phyloP scores from a whole-genome alignment of 2,888 invertebrate species.

The Dioctria rufipes region DNA sequence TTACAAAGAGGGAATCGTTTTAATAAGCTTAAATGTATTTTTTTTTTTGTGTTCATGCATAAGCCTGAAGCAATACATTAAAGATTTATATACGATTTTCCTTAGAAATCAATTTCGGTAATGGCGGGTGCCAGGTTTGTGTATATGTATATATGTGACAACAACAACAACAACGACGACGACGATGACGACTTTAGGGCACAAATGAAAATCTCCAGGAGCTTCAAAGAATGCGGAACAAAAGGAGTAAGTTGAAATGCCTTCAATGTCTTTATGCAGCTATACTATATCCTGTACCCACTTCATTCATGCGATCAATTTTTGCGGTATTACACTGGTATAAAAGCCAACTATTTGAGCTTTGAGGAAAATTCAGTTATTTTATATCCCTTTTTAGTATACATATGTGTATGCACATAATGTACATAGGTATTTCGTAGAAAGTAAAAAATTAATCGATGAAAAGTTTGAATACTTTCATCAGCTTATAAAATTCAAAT shows the following conservation, averaged over 20 bases:
- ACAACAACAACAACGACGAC: too few species aligned
- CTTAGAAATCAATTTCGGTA: constrained; percentile 34
- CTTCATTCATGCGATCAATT: background rate
- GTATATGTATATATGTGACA: too few species aligned
- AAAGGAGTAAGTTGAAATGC: constrained; percentile 17
- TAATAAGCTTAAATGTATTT: constrained; percentile 42
- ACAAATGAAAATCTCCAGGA: constrained; percentile 19
- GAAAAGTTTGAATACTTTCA: too few species aligned
- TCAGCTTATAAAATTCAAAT: too few species aligned
- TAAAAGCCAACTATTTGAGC: background rate
- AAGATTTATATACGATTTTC: constrained; percentile 1
- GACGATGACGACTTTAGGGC: constrained; percentile 11
- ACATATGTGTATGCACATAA: too few species aligned
- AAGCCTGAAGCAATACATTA: constrained; percentile 27
- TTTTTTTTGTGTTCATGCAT: constrained; percentile 18
- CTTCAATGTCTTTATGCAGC: constrained; percentile 8
- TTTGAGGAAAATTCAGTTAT: background rate
- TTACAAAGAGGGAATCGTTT: constrained; percentile 41
- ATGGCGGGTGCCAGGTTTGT: constrained; percentile 23
- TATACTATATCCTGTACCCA: background rate
- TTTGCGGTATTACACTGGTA: constrained; percentile 18
- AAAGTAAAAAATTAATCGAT: too few species aligned
- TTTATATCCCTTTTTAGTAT: background rate
- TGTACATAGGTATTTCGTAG: too few species aligned
- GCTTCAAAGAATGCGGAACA: constrained; percentile 22